A percentile compares a stretch with the other conserved stretches of the same genome.
Conservation (phyloP, 2,113 vertebrate species). For the Oenanthe oenanthe region DNA sequence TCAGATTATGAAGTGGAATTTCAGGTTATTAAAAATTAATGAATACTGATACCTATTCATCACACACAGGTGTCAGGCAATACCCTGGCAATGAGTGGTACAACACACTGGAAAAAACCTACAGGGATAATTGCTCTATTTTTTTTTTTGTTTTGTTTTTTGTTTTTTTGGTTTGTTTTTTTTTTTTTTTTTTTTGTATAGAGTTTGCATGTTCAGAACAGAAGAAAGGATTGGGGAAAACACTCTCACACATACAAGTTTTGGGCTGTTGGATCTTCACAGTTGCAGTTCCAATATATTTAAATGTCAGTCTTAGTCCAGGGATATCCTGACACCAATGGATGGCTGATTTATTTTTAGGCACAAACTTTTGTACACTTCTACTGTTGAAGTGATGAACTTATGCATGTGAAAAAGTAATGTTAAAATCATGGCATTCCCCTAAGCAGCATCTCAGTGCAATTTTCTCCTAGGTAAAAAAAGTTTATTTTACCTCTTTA, state of each 20-base stretch:
- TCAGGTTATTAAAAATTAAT: background rate
- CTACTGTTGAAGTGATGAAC: background rate
- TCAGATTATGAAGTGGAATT: background rate
- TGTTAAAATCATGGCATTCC: background rate
- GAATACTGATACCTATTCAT: background rate
- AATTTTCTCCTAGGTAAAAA: background rate
- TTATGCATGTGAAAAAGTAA: background rate
- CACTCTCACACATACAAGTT: background rate
- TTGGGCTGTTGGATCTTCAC: background rate
- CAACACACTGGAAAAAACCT: background rate
- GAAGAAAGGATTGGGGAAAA: background rate
- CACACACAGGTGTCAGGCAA: background rate
- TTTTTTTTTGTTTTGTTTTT: background rate
- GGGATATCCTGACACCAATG: background rate
- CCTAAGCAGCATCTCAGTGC: background rate
- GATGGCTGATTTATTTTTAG: background rate
- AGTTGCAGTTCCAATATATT: background rate
- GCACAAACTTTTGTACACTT: background rate
- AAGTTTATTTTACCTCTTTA: background rate
- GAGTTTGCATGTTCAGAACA: background rate
- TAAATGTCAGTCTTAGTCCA: background rate
- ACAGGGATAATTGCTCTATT: background rate
- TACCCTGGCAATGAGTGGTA: background rate
- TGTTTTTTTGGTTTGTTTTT: no score
- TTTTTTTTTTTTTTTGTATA: no score